Percentiles rank a stretch among this genome's conserved stretches.
phyloP scores from a whole-genome alignment of 2,888 invertebrate species.

The Chydorus sphaericus region DNA sequence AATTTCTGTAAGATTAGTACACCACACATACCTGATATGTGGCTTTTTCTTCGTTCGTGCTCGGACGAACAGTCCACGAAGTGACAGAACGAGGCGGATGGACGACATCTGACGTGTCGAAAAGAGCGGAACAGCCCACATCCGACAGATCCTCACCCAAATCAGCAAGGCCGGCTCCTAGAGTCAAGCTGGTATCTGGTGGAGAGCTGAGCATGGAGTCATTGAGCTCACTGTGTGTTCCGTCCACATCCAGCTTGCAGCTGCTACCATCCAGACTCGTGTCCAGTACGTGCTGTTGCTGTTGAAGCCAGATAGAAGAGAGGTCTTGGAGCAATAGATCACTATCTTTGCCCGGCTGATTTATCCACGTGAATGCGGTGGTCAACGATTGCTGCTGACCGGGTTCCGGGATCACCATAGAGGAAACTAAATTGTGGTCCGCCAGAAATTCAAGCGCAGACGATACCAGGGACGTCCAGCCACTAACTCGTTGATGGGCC shows the following conservation, averaged over 20 bases:
- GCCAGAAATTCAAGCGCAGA: constrained; percentile 7
- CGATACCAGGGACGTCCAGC: background rate
- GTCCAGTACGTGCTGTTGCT: background rate
- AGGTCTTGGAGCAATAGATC: background rate
- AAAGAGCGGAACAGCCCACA: background rate
- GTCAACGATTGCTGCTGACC: background rate
- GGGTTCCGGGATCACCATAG: background rate
- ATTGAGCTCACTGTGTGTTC: background rate
- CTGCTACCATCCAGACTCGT: background rate
- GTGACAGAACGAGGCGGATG: constrained; percentile 48
- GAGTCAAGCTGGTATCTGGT: background rate
- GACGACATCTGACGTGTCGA: constrained; percentile 13
- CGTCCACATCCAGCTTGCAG: constrained; percentile 1
- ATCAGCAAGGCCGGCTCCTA: background rate
- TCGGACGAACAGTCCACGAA: constrained; percentile 65
- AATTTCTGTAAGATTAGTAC: background rate
- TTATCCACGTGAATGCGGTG: background rate
- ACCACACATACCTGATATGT: background rate
- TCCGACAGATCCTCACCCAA: background rate
- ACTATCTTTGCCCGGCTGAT: background rate
- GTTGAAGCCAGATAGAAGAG: constrained; percentile 1
- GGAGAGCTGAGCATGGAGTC: constrained; percentile 6
- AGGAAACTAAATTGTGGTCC: background rate
- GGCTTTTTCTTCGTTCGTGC: constrained; percentile 54
- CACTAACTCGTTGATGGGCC: background rate